Evolutionary conservation across 2,888 invertebrate species (phyloP).

Genomic region (Drosophila longiperda): DNA sequence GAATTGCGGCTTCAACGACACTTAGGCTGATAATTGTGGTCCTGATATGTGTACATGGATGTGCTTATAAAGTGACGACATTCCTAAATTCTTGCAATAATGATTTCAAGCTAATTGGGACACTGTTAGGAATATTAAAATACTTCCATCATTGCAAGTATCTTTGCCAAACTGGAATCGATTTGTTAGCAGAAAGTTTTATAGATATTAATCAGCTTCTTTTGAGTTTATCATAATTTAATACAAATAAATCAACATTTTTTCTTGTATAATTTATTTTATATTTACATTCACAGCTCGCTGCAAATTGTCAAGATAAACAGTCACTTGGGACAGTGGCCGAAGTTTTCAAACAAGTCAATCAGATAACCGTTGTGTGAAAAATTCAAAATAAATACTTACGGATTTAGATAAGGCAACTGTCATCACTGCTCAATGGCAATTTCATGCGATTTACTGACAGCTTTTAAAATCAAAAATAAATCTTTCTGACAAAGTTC

Average conservation of each 20-base stretch:
- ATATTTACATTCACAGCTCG: too few species aligned
- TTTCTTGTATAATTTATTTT: background rate
- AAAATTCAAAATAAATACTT: slow-evolving; percentile 20
- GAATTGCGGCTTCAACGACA: slow-evolving; percentile 62
- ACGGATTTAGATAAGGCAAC: slow-evolving; percentile 15
- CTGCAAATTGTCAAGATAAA: background rate
- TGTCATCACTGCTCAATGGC: slow-evolving; percentile 12
- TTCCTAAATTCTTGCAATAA: slow-evolving; percentile 11
- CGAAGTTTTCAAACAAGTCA: background rate
- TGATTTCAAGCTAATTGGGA: slow-evolving; percentile 17
- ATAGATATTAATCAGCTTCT: background rate
- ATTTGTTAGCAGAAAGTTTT: slow-evolving; percentile 4
- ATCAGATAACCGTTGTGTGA: slow-evolving; percentile 16
- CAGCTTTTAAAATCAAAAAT: slow-evolving; percentile 32
- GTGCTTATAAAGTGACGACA: slow-evolving; percentile 18
- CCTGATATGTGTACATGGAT: slow-evolving; percentile 38
- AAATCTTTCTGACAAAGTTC: slow-evolving; percentile 27
- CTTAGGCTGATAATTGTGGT: slow-evolving; percentile 63
- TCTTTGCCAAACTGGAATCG: background rate
- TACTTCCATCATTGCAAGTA: background rate
- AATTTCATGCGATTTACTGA: slow-evolving; percentile 33
- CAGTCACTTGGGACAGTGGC: slow-evolving; percentile 5
- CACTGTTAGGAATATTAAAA: background rate
- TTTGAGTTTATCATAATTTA: background rate
- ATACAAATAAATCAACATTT: background rate